phyloP scores from a whole-genome alignment of 2,113 vertebrate genomes.

The Mesocricetus auratus region DNA sequence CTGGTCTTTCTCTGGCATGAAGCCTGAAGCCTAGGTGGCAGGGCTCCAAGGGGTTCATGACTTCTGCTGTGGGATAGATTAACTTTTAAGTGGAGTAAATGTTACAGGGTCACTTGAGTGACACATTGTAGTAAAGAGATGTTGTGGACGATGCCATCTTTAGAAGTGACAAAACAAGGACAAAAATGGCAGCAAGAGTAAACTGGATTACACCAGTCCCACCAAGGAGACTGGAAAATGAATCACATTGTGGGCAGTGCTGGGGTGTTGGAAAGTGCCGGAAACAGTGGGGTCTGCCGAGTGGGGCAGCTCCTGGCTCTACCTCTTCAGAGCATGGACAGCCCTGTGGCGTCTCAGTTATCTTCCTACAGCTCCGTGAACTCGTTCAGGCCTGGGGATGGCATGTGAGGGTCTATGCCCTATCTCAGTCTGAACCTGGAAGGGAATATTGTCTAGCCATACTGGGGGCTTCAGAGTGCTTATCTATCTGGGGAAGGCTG shows the following conservation, averaged over 20 bases:
- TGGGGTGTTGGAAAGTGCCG: background rate
- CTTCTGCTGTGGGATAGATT: background rate
- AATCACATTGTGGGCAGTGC: too few species aligned
- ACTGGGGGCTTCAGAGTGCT: background rate
- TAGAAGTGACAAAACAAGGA: background rate
- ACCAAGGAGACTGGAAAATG: background rate
- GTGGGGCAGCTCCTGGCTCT: background rate
- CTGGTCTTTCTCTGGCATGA: background rate
- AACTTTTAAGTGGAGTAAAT: background rate
- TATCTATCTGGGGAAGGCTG: background rate
- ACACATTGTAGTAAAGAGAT: background rate
- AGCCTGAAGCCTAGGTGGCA: too few species aligned
- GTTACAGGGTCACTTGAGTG: background rate
- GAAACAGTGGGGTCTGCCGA: background rate
- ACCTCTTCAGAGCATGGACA: background rate
- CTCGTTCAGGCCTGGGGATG: background rate
- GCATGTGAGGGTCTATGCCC: rapidly evolving
- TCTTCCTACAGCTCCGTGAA: too few species aligned
- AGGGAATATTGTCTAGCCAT: background rate
- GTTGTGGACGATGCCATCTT: background rate
- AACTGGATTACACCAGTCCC: background rate
- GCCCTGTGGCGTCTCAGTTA: background rate
- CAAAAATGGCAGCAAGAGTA: too few species aligned
- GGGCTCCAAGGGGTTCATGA: background rate
- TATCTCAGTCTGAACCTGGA: background rate